phyloP scores from a whole-genome alignment of 37 sponge, comb jelly and placozoan species.

The Aphrocallistes beatrix region DNA sequence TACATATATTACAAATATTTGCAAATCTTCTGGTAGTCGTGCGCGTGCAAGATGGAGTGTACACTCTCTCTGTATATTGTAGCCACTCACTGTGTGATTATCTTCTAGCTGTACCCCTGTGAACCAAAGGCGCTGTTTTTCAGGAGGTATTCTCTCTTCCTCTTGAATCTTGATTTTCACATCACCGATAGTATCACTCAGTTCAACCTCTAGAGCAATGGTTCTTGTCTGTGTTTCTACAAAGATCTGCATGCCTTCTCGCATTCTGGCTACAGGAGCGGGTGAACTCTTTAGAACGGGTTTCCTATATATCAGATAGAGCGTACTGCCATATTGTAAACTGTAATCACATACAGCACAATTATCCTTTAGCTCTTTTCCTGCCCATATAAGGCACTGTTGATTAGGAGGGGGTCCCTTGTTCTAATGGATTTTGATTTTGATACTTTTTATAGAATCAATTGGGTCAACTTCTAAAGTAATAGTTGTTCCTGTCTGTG shows the following conservation, averaged over 20 bases:
- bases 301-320: neutral
- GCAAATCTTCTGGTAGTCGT: neutral
- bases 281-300: neutral
- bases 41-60: neutral
- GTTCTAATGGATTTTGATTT: neutral
- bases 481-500: neutral
- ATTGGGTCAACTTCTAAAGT: neutral
- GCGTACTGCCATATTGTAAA: neutral
- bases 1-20: too few relatives aligned
- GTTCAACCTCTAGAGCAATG: conserved; percentile 1
- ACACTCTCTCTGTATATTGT: neutral
- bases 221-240: neutral
- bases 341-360: neutral
- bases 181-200: neutral
- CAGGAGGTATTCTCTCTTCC: neutral
- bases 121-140: neutral
- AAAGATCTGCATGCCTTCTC: too few relatives aligned
- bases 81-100: neutral
- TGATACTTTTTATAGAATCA: neutral
- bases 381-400: neutral
- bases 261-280: too few relatives aligned
- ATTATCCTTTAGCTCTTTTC: neutral
- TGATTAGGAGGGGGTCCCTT: neutral
- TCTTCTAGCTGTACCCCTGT: neutral
- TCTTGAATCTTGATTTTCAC: conserved; percentile 10